These are phyloP conservation scores for Scolanthus callimorphus DNA, from an alignment of 92 coral and sea anemone species.

Conservation along the genomic window DNA sequence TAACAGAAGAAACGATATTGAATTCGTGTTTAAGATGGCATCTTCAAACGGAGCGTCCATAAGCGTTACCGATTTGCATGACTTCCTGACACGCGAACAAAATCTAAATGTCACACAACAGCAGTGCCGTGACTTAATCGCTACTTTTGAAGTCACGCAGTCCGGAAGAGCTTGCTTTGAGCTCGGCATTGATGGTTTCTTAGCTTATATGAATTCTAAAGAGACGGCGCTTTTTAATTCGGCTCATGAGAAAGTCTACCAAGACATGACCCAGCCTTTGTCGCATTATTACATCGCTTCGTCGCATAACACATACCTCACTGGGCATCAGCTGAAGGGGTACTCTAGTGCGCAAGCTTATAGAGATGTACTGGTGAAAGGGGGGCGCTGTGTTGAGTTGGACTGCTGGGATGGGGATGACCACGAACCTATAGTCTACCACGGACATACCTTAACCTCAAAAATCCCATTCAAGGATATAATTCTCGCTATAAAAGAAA, in stretches of 20 bases:
- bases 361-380: slow-evolving; percentile 67
- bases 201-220: slow-evolving; percentile 57
- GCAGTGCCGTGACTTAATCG: slow-evolving; percentile 63
- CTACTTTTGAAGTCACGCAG: slow-evolving; percentile 59
- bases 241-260: slow-evolving; percentile 68
- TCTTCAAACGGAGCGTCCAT: slow-evolving; percentile 65
- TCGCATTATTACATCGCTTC: slow-evolving; percentile 91
- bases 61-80: slow-evolving; percentile 51
- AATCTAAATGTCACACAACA: slow-evolving; percentile 55
- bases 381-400: slow-evolving; percentile 94
- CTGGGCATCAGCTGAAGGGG: slow-evolving; percentile 78
- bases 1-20: slow-evolving; percentile 71
- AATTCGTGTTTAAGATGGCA: slow-evolving; percentile 34
- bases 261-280: slow-evolving; percentile 92
- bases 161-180: slow-evolving; percentile 48
- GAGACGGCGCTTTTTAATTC: slow-evolving; percentile 64
- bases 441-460: slow-evolving; percentile 89
- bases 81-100: slow-evolving; percentile 55
- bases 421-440: slow-evolving; percentile 87
- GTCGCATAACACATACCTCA: slow-evolving; percentile 92
- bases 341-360: slow-evolving; percentile 90
- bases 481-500: slow-evolving; percentile 53
- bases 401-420: slow-evolving; percentile 97
- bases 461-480: slow-evolving; percentile 87
- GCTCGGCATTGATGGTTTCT: slow-evolving; percentile 76